Percentiles rank a stretch among this genome's conserved stretches.
Evolutionary conservation across 2,113 vertebrate genomes (phyloP).

Genomic region (Mugil cephalus): DNA sequence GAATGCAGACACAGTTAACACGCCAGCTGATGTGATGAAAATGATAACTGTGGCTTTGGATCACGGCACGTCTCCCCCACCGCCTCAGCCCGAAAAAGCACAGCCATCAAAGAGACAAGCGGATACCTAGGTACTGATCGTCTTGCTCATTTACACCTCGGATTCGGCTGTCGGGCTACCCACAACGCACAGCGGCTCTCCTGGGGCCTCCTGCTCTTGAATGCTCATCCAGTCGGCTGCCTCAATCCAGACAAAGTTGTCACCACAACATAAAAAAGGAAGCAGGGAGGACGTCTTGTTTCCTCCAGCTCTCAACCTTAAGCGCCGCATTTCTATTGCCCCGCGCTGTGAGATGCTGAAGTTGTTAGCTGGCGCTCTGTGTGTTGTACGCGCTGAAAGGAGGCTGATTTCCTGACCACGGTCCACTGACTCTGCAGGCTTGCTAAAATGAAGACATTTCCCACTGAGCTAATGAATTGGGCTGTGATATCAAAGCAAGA

Average conservation of each 20-base stretch:
- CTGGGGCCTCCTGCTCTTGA: slow-evolving; percentile 28
- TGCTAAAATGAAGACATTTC: slow-evolving; percentile 64
- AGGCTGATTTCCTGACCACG: slow-evolving; percentile 54
- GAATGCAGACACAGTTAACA: slow-evolving; percentile 25
- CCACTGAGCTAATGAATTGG: slow-evolving; percentile 66
- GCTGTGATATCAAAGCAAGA: slow-evolving; percentile 45
- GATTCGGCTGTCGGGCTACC: slow-evolving; percentile 63
- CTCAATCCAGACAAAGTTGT: slow-evolving; percentile 24
- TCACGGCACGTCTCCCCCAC: slow-evolving; percentile 3
- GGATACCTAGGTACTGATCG: slow-evolving; percentile 46
- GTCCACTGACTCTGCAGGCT: slow-evolving; percentile 62
- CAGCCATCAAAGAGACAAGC: slow-evolving; percentile 49
- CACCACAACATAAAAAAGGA: neutral
- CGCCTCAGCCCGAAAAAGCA: slow-evolving; percentile 8
- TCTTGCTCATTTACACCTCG: slow-evolving; percentile 43
- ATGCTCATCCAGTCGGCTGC: slow-evolving; percentile 35
- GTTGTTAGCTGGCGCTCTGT: slow-evolving; percentile 38
- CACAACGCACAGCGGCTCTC: slow-evolving; percentile 53
- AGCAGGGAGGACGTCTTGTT: slow-evolving; percentile 14
- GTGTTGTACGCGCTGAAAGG: slow-evolving; percentile 32
- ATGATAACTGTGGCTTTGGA: slow-evolving; percentile 23
- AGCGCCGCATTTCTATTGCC: neutral
- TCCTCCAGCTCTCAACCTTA: slow-evolving; percentile 34
- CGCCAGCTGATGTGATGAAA: slow-evolving; percentile 50
- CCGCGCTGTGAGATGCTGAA: slow-evolving; percentile 11